These are phyloP conservation scores for Gymnogyps californianus DNA, from an alignment of 2,113 vertebrate species.

Conservation along the genomic window DNA sequence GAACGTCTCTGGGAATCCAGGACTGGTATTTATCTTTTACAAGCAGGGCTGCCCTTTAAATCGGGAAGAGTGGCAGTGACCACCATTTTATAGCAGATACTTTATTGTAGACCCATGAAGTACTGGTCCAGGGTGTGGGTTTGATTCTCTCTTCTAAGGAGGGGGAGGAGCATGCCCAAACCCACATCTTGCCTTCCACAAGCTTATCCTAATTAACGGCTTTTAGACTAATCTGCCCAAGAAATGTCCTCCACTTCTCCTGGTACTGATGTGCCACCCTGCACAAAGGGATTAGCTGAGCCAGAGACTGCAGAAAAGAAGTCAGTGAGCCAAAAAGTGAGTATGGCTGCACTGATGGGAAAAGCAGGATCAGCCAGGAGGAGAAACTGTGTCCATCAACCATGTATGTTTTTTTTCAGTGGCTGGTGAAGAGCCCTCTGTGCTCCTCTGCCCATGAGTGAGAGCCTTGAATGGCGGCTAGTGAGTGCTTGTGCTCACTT, in stretches of 20 bases:
- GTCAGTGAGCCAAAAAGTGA: background rate
- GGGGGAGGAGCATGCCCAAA: background rate
- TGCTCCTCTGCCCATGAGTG: background rate
- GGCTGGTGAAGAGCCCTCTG: background rate
- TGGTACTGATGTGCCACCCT: background rate
- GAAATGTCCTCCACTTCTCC: background rate
- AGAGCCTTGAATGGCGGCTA: background rate
- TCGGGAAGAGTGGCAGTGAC: background rate
- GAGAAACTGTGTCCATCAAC: background rate
- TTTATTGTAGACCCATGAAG: background rate
- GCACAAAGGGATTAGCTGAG: background rate
- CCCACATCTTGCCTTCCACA: background rate
- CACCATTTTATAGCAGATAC: background rate
- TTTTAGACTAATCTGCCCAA: background rate
- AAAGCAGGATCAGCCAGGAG: background rate
- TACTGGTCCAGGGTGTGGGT: background rate
- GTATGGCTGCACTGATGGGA: background rate
- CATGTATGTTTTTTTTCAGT: background rate
- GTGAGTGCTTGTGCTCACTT: background rate
- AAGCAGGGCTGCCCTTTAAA: background rate
- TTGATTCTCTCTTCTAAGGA: background rate
- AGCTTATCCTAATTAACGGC: background rate
- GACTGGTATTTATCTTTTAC: background rate
- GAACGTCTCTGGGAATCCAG: background rate
- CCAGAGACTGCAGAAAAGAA: background rate